phyloP scores from a whole-genome alignment of 2,113 vertebrate species.

The Podocnemis expansa region DNA sequence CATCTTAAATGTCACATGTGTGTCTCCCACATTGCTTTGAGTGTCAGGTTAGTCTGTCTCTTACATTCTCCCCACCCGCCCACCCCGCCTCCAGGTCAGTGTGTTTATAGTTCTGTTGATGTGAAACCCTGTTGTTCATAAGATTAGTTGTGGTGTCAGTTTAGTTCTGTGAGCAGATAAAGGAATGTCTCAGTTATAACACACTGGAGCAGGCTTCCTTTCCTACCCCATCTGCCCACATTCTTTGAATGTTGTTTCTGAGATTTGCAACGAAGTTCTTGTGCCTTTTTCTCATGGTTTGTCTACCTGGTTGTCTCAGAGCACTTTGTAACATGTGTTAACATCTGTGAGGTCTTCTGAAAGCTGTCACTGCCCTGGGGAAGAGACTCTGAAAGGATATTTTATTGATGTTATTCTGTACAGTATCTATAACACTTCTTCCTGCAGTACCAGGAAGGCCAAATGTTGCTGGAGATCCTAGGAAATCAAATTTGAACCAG shows the following conservation, averaged over 20 bases:
- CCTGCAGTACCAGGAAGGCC: not conserved
- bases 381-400: not conserved
- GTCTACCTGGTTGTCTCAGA: not conserved
- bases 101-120: not conserved
- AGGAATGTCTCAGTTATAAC: not conserved
- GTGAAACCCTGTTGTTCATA: not conserved
- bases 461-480: not conserved
- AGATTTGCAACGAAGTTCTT: not conserved
- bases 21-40: not conserved
- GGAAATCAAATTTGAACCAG: not conserved
- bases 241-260: not conserved
- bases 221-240: not conserved
- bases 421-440: not conserved
- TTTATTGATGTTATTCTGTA: not conserved
- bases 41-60: not conserved
- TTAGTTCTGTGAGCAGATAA: not conserved
- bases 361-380: not conserved
- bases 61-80: not conserved
- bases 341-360: not conserved
- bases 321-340: not conserved
- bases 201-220: not conserved
- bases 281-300: not conserved
- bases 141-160: not conserved
- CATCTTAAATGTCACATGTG: not conserved
- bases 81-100: no score